Base-by-base conservation (phyloP, 2,888 invertebrate genomes). In the Cataglyphis livida region DNA sequence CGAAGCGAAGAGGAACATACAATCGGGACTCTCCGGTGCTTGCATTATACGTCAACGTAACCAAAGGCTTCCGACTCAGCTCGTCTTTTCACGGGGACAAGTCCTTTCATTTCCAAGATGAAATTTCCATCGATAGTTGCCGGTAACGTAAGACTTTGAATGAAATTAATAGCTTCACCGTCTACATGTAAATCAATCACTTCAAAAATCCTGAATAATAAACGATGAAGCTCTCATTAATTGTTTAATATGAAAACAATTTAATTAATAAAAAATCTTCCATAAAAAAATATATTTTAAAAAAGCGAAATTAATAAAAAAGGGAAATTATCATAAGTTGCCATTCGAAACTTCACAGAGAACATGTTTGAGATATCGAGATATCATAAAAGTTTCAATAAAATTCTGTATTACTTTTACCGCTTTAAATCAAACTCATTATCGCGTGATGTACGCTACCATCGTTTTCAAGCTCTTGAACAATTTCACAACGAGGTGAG, bases 11-110 rank as follows among this genome's bases (percentile, higher is more conserved):
- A 66, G 83, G 38, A 84, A 62, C 76, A 41, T 71, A 62, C 61
- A 83, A 71, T 78, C 78, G 21, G 65, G 64, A 70, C 84, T 81
- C 84, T 78, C 78, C 57, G 38, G 64, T 59, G 70, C 83, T 74
- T 74, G 74, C 74, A 79, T 81, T 85, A 89, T 84, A 84, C 85
- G 78, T 78, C 84, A 83, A 54, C 75, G 4, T 84, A 76, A 28
- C 79, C 64, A 9, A 57, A 25, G 44, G 51, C 38, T 68, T 75
- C 57, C 66, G 61, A 35, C 48, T 35, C 51, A 15, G 48, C 68
- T 84, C 62, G 28, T 64, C 65, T 54, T 48, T 83, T 78, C 38
- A 21, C 61, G 68, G 44, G 44, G 59, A 25, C 18, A 32, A 32
- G 57, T 59, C 70, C 59, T 79, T 59, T 70, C 71, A 79, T 79